A percentile compares a stretch with the other conserved stretches of the same genome.
phyloP scores from a whole-genome alignment of 2,113 vertebrate species.

The Montifringilla adamsi region DNA sequence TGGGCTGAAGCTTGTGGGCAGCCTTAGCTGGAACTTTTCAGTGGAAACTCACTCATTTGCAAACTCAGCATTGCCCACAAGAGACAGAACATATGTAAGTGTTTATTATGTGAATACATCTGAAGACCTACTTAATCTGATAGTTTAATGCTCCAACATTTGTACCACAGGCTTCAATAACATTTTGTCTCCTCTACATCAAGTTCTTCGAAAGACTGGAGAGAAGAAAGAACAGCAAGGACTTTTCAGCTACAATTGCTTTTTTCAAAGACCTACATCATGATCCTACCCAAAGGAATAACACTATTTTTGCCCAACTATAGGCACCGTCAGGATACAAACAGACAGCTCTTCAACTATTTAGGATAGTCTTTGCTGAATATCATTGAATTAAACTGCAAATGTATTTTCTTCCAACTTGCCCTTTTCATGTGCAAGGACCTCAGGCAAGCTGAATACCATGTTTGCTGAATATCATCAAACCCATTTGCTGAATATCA shows the following conservation, averaged over 20 bases:
- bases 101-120: constrained; percentile 14
- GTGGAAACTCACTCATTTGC: constrained; percentile 2
- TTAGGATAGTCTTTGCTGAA: background rate
- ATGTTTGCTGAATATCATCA: background rate
- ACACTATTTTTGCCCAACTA: background rate
- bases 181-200: background rate
- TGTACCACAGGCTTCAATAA: constrained; percentile 3
- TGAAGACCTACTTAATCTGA: constrained; percentile 41
- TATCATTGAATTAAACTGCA: background rate
- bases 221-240: background rate
- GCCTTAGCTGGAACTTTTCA: constrained; percentile 24
- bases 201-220: background rate
- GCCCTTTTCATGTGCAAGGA: background rate
- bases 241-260: background rate
- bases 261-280: background rate
- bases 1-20: background rate
- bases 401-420: background rate
- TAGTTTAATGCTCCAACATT: constrained; percentile 19
- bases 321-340: background rate
- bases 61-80: constrained; percentile 36
- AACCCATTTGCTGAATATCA: background rate
- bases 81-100: constrained; percentile 23
- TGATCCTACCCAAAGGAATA: background rate
- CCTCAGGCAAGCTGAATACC: background rate
- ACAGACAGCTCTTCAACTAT: background rate